Base-by-base conservation (phyloP, 1,140 invertebrate genomes). In the Zeugodacus cucurbitae region DNA sequence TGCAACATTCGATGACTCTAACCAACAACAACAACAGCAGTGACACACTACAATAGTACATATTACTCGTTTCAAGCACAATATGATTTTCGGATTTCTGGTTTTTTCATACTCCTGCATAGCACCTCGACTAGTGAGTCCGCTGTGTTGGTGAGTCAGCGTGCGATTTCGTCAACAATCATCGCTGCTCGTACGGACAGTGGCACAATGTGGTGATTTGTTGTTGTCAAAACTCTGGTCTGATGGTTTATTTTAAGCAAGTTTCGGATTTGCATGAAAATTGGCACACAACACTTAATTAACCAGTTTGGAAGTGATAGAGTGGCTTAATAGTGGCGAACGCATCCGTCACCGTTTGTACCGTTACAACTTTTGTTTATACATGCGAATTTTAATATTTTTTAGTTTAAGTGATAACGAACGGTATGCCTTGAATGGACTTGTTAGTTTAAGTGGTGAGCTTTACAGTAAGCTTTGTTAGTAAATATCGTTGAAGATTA, bases 111-210 rank as follows among this genome's bases (percentile, higher is more conserved):
- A 14, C 74, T 82, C 22, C n/a, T 48, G 74, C n/a, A n/a, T n/a
- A 48, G 44, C 74, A 48, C n/a, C 74, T 48, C 74, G 37, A 11
- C 22, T 82, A n/a, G n/a, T n/a, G n/a, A n/a, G 41, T 26, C 41
- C 74, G 34, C 8, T 48, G n/a, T 26, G 74, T 78, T n/a, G 74
- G 37, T 82, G 74, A 82, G 74, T 82, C 74, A 82, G 74, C 44
- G 44, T 48, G 37, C 11, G 74, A 44, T 82, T 82, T 48, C 41
- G 0, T 48, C 74, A 82, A 48, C 34, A 82, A 82, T 7, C 41
- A 22, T 34, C 10, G 4, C 37, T 17, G n/a, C 22, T 26, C n/a
- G 26, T 26, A 48, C n/a, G n/a, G 10, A 82, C 26, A 48, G n/a
- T 74, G 74, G 44, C 48, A 82, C 41, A 48, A 34, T 37, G 10